Base-by-base conservation (phyloP, 2,113 vertebrate genomes). In the Tamias sibiricus region DNA sequence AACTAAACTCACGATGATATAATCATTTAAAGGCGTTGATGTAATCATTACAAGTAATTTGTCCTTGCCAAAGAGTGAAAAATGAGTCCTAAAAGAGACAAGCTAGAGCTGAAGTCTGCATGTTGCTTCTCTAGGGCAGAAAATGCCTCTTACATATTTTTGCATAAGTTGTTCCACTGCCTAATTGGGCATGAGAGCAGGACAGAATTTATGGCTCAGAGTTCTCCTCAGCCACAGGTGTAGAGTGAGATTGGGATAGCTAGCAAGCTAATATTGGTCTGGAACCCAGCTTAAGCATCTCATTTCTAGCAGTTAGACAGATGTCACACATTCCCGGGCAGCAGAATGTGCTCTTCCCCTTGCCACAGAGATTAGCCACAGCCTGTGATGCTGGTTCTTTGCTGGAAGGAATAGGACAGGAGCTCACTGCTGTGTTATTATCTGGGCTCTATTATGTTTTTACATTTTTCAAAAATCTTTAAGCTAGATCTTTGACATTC, bases 401-500 rank as follows among this genome's bases (percentile, higher is more conserved):
- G 98, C 99, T 98, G 95, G 96, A 98, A 98, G 99, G 98, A 98
- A 98, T 57, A 98, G 96, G 76, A 97, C 98, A 98, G 98, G 98
- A 98, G 97, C 98, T 96, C 93, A 98, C 99, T 98, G 99, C 99
- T 99, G 99, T 98, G 99, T 99, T 99, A 99, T 99, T 99, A 99
- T 99, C 98, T 98, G 94, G 98, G 98, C 98, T 99, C 99, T 99
- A 99, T 99, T 99, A 99, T 99, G 99, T 98, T 98, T 97, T 99
- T 99, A 99, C 99, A 99, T 99, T 99, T 99, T 98, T 99, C 98
- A 98, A 98, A 99, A 99, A 99, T 99, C 99, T 99, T 99, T 99
- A 99, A 98, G 98, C 98, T 98, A 98, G 98, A 99, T 99, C 99
- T 99, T 99, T 99, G 99, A 99, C 99, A 99, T 99, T 99, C 99